Percentiles rank a stretch among this genome's conserved stretches.
Evolutionary conservation across 2,797 vertebrate genomes (phyloP).

Genomic region (Phrynocephalus guinanensis): DNA sequence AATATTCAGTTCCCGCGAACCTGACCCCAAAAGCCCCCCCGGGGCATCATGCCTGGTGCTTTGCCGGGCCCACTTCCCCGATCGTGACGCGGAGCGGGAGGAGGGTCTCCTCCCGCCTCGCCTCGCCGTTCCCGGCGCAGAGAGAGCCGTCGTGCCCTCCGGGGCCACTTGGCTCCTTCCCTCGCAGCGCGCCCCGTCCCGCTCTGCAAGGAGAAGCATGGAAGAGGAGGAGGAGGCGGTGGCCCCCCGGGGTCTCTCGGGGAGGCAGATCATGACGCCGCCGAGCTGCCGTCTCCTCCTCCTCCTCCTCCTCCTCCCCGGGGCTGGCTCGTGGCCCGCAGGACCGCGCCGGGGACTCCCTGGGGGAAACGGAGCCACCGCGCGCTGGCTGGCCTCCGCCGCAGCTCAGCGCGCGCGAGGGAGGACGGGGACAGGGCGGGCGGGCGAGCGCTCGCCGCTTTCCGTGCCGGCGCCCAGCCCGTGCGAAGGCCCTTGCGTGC

Average conservation of each 20-base stretch:
- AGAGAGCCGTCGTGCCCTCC: not conserved
- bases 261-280: slow-evolving; percentile 30
- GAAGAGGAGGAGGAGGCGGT: too few relatives aligned
- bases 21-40: not conserved
- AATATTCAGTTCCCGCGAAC: too few relatives aligned
- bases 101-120: not conserved
- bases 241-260: too few relatives aligned
- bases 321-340: not conserved
- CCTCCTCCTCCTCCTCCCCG: slow-evolving; percentile 1
- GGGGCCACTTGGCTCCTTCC: not conserved
- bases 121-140: not conserved
- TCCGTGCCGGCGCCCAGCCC: slow-evolving; percentile 14
- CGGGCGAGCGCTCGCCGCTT: not conserved
- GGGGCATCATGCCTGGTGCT: not conserved
- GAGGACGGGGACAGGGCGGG: not conserved
- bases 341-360: not conserved
- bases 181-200: too few relatives aligned
- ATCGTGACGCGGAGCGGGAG: too few relatives aligned
- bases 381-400: not conserved
- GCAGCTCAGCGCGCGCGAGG: not conserved
- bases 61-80: not conserved
- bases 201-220: too few relatives aligned
- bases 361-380: not conserved
- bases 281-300: slow-evolving; percentile 11
- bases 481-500: slow-evolving; percentile 21